These are phyloP conservation scores for Lagodon rhomboides DNA, from an alignment of 2,797 vertebrate genomes.

Conservation along the genomic window DNA sequence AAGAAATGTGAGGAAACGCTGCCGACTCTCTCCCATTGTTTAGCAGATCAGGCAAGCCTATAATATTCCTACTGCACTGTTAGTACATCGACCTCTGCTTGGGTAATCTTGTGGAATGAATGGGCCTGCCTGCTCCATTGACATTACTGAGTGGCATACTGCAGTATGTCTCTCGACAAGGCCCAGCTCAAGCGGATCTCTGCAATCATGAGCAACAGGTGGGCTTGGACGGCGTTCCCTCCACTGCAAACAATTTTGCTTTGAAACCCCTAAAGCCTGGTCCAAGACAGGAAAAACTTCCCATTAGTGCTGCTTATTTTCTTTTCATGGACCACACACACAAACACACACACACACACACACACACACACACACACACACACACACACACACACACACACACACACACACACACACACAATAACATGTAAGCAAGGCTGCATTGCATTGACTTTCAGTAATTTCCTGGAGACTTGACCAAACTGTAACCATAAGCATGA, in stretches of 20 bases:
- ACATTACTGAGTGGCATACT: constrained; percentile 62
- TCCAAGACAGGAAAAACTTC: constrained; percentile 81
- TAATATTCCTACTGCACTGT: constrained; percentile 40
- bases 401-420: constrained; percentile 70
- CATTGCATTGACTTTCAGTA: constrained; percentile 57
- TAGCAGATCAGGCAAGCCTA: constrained; percentile 36
- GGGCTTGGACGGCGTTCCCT: constrained; percentile 72
- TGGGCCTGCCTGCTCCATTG: constrained; percentile 36
- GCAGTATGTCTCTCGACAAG: constrained; percentile 67
- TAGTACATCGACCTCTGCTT: constrained; percentile 50
- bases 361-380: constrained; percentile 43
- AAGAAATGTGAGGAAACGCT: constrained; percentile 25
- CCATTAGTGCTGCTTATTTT: constrained; percentile 82
- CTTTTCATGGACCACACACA: constrained; percentile 82
- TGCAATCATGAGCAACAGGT: constrained; percentile 83
- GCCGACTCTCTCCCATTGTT: constrained; percentile 12
- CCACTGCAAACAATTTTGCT: constrained; percentile 81
- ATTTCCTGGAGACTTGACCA: constrained; percentile 59
- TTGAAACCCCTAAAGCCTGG: constrained; percentile 77
- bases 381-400: constrained; percentile 70
- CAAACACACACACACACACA: constrained; percentile 45
- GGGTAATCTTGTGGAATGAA: constrained; percentile 60
- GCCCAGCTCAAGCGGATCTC: constrained; percentile 74
- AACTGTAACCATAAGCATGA: constrained; percentile 46
- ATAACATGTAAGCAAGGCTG: constrained; percentile 55